Base-by-base conservation (phyloP, 53 echinoderm and acorn worm species). In the Crossaster papposus region DNA sequence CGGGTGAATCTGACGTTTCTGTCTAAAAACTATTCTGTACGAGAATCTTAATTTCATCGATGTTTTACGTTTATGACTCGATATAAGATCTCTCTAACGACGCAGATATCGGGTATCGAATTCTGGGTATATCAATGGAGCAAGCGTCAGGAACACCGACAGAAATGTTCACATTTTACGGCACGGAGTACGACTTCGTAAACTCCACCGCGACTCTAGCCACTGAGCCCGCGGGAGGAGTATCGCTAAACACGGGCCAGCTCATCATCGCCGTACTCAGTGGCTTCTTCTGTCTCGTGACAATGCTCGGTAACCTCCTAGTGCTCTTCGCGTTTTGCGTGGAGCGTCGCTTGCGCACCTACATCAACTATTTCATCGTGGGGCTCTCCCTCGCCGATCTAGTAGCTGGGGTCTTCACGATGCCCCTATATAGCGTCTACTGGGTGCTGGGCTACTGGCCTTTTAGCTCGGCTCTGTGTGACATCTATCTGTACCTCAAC, bases 291-390 rank as follows among this genome's bases (percentile, higher is more conserved):
- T 79, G 79, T 14, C 52, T 92, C 79, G 23, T 89, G 2, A 92
- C 92, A 52, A 78, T 92, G 18, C 14, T 91, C 36, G 91, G 88
- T 14, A 91, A 91, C 70, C 37, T 91, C 15, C 32, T 91, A 12
- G 91, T 88, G 6, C 50, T 91, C 35, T 80, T 75, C 31, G 71
- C 88, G 15, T 91, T 88, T 50, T 58, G 51, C 33, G 80, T 73
- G 0, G 79, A 71, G 33, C 72, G 71, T 80, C 83, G 83, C 20
- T 58, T 91, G n/a, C 80, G 81, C 20, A 72, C 71, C 18, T 91
- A 91, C 76, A 88, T 76, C 87, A 91, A 91, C 73, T 91, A 91
- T 75, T 91, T 78, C 91, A 71, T 91, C 28, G 32, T 91, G 3
- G 80, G 81, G 35, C 76, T 91, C 38, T 87, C 91, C 35, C 13